Evolutionary conservation across 2,797 vertebrate genomes (phyloP).

Genomic region (Pipistrellus nathusii): DNA sequence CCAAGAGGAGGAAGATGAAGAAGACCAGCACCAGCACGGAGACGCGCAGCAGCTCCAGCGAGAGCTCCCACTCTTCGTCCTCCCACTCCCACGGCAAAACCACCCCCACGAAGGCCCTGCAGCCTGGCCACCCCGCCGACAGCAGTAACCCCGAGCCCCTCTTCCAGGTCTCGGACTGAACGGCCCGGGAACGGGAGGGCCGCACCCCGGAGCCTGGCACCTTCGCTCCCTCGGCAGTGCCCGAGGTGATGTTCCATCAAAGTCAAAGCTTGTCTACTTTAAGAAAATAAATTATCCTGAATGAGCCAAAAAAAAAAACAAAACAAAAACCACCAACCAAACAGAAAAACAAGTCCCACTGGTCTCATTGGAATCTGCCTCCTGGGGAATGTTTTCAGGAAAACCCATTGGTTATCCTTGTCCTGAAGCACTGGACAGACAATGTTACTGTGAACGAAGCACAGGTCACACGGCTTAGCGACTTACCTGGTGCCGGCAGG

Average conservation of each 20-base stretch:
- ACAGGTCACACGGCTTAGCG: not conserved
- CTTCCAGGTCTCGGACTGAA: slow-evolving; percentile 95
- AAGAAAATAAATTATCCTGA: slow-evolving; percentile 90
- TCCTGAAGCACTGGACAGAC: slow-evolving; percentile 81
- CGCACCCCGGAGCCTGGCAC: not conserved
- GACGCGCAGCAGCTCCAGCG: slow-evolving; percentile 98
- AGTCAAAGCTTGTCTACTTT: slow-evolving; percentile 92
- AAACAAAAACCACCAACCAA: not conserved
- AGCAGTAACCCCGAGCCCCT: slow-evolving; percentile 88
- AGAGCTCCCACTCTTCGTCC: slow-evolving; percentile 97
- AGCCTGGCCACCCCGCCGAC: slow-evolving; percentile 86
- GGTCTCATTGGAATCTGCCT: slow-evolving; percentile 73
- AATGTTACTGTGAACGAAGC: slow-evolving; percentile 77
- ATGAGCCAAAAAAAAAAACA: slow-evolving; percentile 63
- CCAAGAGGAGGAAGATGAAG: slow-evolving; percentile 99
- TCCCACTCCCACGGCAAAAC: slow-evolving; percentile 96
- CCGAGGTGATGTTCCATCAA: slow-evolving; percentile 18
- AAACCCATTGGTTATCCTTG: slow-evolving; percentile 75
- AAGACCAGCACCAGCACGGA: slow-evolving; percentile 99
- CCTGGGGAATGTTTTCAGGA: slow-evolving; percentile 74
- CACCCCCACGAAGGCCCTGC: slow-evolving; percentile 88
- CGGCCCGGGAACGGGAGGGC: slow-evolving; percentile 68
- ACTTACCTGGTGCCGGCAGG: not conserved
- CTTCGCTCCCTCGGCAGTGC: not conserved
- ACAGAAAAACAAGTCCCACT: not conserved